Evolutionary conservation across 2,797 vertebrate genomes (phyloP).

Genomic region (Triplophysa yarkandensis): DNA sequence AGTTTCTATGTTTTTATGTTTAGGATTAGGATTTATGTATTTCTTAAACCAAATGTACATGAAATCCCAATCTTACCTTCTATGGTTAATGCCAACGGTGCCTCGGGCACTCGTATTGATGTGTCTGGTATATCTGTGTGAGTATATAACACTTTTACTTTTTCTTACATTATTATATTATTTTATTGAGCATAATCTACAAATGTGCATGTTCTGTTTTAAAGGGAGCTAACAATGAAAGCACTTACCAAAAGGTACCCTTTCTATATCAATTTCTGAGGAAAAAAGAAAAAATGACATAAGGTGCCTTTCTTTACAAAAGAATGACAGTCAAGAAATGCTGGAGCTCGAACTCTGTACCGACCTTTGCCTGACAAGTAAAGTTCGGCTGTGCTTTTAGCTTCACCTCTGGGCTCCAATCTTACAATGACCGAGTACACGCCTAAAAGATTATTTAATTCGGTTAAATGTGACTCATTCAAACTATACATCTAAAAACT

Average conservation of each 20-base stretch:
- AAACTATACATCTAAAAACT: constrained; percentile 20
- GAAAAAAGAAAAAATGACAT: constrained; percentile 64
- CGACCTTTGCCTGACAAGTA: constrained; percentile 95
- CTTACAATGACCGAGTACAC: constrained; percentile 98
- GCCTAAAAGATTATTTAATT: constrained; percentile 81
- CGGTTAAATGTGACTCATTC: constrained; percentile 62
- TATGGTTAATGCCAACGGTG: constrained; percentile 76
- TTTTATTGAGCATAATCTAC: constrained; percentile 7
- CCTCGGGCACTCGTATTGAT: constrained; percentile 86
- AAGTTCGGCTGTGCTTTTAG: constrained; percentile 96
- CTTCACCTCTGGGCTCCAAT: constrained; percentile 95
- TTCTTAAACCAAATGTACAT: background rate
- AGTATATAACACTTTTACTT: constrained; percentile 33
- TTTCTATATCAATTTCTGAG: constrained; percentile 93
- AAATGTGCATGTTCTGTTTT: background rate
- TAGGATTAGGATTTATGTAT: constrained; percentile 33
- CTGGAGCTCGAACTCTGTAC: constrained; percentile 64
- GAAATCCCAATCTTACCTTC: constrained; percentile 80
- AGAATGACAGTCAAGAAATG: constrained; percentile 54
- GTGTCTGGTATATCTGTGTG: constrained; percentile 90
- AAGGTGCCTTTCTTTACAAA: constrained; percentile 27
- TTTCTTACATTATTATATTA: background rate
- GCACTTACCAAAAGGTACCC: constrained; percentile 88
- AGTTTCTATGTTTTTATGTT: constrained; percentile 15
- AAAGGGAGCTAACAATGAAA: background rate